Conservation (phyloP, 2,113 vertebrate species). For the Butorides virescens region DNA sequence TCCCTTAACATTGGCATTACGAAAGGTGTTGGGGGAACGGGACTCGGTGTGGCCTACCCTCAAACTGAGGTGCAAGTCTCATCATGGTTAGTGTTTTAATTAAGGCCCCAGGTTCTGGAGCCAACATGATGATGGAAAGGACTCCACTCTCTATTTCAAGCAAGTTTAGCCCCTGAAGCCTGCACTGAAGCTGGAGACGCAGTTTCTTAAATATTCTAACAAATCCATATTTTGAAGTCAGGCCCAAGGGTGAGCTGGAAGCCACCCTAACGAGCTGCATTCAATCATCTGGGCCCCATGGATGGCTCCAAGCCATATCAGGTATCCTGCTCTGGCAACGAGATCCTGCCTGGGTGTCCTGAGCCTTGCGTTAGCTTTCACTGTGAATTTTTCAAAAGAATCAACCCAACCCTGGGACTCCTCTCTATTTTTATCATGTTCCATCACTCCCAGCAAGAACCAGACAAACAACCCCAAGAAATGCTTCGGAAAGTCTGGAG, state of each 20-base stretch:
- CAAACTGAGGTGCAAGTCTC: not conserved
- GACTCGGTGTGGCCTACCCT: not conserved
- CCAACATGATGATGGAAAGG: rapidly evolving
- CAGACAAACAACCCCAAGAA: conserved; percentile 47
- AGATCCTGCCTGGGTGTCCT: not conserved
- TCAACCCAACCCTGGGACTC: not conserved
- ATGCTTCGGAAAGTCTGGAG: not conserved
- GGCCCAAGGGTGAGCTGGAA: not conserved
- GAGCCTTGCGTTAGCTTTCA: not conserved
- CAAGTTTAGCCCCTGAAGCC: not conserved
- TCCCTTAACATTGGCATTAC: not conserved
- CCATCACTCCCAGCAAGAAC: not conserved
- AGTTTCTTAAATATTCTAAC: not conserved
- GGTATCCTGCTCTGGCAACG: not conserved
- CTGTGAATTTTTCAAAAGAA: not conserved
- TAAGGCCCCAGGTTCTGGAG: not conserved
- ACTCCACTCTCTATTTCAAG: rapidly evolving
- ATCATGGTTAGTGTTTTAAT: not conserved
- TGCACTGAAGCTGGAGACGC: not conserved
- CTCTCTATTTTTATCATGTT: conserved; percentile 40
- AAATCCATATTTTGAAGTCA: not conserved
- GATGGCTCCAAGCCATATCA: not conserved
- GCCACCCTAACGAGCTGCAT: not conserved
- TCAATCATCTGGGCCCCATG: not conserved
- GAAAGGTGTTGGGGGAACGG: not conserved